Evolutionary conservation across 1,140 invertebrate species (phyloP), one percentile per base, ranked within the genome.

Genomic region (Globodera rostochiensis): DNA sequence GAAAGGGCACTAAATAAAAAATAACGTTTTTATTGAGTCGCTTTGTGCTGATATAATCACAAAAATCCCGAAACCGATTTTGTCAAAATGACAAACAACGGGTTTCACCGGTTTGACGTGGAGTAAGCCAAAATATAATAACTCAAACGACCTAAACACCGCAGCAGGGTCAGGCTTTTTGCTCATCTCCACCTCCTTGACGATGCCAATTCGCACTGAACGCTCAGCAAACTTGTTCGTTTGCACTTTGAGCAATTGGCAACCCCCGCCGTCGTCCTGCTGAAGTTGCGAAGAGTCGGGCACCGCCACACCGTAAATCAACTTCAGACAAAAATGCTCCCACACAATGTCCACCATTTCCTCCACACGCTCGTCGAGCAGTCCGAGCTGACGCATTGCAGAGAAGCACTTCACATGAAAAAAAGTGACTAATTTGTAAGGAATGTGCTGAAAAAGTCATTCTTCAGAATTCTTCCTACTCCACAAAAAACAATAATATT

Each of bases 341-440:
- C 81, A 82, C 1, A 82, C 73, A n/a, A 76, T 60, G 73, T 82
- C 80, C 21, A 80, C 77, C 79, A 82, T 74, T 21, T 60, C 57
- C 46, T 82, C 81, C 21, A 82, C 9, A 81, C 73, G 79, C 8
- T 57, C 60, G 2, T 36, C 53, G 19, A 82, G 74, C 13, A 53
- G 36, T 9, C 36, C 60, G 45, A 82, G 64, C 13, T 60, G 49
- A 5, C 45, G 11, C 81, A 82, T 82, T 5, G 81, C 81, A 13
- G 81, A 45, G 45, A 82, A 82, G 53, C 73, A 74, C 81, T 82
- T 19, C 45, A 80, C 21, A 60, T 6, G 19, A 15, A 15, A 19
- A 64, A 36, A 36, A 36, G 36, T 36, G 36, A 0, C 36, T 36
- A 36, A 36, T 36, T 36, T 36, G 36, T 36, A 36, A 36, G 36